Evolutionary conservation across 1,140 invertebrate species (phyloP), one percentile per base, ranked within the genome.

Genomic region (Drosophila equinoxialis): DNA sequence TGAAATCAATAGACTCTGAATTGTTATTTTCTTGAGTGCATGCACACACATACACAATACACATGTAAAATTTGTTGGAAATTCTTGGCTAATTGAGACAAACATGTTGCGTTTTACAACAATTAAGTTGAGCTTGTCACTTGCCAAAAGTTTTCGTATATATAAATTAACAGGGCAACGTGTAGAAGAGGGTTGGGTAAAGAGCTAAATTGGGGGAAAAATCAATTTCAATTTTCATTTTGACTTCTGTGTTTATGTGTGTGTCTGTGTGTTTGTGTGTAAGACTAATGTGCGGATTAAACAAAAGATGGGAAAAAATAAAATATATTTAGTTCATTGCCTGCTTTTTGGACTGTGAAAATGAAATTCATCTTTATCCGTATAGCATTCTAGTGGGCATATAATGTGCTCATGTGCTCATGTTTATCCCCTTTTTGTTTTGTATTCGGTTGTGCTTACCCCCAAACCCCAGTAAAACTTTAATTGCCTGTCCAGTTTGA

Each of bases 401-500:
- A 51, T 20, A 51, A 51, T 51, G 20, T 30, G 30, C 30, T 26
- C 45, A 11, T 10, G 20, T 48, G 45, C 7, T 23, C 45, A 51
- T 51, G 45, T 11, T 51, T 51, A 51, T 51, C 45, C 45, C 45
- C 45, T 23, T 23, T 51, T 51, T 51, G 8, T 23, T 51, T 51
- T 23, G 17, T 51, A 23, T 51, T 51, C 17, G 45, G 45, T 51
- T 51, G 17, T 51, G 45, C 23, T 51, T 51, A 11, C 8, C 45
- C 45, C 45, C 45, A 14, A 51, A 51, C 14, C 45, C 45, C 45
- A 51, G 82, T 86, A 74, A 85, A 86, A 86, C 75, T 86, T 86
- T 86, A 86, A 86, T 86, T 86, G 82, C 83, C 72, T 71, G 67
- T 71, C 75, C 68, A 45, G 79, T 79, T 86, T 86, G 82, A 86